Conservation (phyloP, 2,888 invertebrate species). For the Sphecodes monilicornis region DNA sequence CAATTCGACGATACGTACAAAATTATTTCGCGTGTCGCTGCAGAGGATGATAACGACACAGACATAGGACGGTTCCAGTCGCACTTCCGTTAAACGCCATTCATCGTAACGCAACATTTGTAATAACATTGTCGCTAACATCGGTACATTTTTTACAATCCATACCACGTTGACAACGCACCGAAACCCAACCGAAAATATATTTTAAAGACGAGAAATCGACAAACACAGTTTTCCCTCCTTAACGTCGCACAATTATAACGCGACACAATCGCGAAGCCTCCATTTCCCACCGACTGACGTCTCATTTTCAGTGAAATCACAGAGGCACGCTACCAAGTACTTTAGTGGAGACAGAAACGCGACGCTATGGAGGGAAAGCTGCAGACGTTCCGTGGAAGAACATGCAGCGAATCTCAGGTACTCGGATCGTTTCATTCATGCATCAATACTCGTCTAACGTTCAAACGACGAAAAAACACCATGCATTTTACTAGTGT, state of each 20-base stretch:
- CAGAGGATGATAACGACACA: constrained; percentile 46
- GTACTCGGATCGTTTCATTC: constrained; percentile 47
- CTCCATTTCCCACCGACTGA: not conserved
- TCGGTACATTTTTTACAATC: not conserved
- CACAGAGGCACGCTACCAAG: not conserved
- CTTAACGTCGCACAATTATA: not conserved
- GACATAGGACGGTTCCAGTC: constrained; percentile 60
- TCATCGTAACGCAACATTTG: not conserved
- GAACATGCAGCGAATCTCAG: constrained; percentile 33
- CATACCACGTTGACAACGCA: not conserved
- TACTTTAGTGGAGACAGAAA: not conserved
- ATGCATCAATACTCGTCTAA: not conserved
- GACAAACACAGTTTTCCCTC: not conserved
- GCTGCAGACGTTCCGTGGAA: not conserved
- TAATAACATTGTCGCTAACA: constrained; percentile 8
- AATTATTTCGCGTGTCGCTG: constrained; percentile 64
- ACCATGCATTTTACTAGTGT: not conserved
- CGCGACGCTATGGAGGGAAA: not conserved
- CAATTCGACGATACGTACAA: constrained; percentile 74
- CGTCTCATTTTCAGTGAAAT: not conserved
- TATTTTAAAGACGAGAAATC: not conserved
- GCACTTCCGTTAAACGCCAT: constrained; percentile 15
- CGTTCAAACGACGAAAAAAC: not conserved
- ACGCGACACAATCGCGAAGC: not conserved
- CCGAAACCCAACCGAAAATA: not conserved